phyloP scores from a whole-genome alignment of 1,140 invertebrate species.

The Geopemphigus sp. region DNA sequence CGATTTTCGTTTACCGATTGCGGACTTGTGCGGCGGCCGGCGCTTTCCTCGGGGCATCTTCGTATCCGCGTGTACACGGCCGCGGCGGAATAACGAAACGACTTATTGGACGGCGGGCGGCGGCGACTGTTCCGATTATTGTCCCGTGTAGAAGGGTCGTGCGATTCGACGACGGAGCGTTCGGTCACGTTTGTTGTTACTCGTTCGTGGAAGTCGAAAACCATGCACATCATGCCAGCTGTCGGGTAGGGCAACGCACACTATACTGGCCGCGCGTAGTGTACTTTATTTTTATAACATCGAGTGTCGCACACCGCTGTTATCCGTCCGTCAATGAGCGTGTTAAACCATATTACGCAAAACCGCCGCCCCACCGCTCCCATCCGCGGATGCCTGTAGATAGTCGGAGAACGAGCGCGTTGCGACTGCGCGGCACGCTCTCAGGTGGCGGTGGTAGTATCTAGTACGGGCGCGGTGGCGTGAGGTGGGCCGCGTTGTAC shows the following conservation, averaged over 20 bases:
- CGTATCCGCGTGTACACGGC: conserved; percentile 37
- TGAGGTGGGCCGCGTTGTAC: no score
- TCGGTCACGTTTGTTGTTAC: neutral
- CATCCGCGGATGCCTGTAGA: no score
- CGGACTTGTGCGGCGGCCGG: conserved; percentile 5
- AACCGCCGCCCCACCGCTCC: neutral
- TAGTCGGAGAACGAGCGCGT: neutral
- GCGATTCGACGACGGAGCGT: neutral
- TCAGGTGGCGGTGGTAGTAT: neutral
- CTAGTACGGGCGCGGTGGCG: no score
- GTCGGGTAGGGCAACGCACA: conserved; percentile 24
- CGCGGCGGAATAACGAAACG: neutral
- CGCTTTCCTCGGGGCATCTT: conserved; percentile 45
- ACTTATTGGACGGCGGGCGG: conserved; percentile 13
- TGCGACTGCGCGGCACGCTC: neutral
- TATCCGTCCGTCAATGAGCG: neutral
- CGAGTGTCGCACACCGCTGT: neutral
- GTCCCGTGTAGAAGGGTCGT: neutral
- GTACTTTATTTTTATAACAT: conserved; percentile 14
- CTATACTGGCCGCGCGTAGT: neutral
- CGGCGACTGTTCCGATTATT: neutral
- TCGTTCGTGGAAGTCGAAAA: conserved; percentile 13
- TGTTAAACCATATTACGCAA: neutral
- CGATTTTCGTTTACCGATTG: neutral
- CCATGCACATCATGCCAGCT: conserved; percentile 48